Evolutionary conservation across 2,888 invertebrate species (phyloP).

Genomic region (Agonum fuliginosum): DNA sequence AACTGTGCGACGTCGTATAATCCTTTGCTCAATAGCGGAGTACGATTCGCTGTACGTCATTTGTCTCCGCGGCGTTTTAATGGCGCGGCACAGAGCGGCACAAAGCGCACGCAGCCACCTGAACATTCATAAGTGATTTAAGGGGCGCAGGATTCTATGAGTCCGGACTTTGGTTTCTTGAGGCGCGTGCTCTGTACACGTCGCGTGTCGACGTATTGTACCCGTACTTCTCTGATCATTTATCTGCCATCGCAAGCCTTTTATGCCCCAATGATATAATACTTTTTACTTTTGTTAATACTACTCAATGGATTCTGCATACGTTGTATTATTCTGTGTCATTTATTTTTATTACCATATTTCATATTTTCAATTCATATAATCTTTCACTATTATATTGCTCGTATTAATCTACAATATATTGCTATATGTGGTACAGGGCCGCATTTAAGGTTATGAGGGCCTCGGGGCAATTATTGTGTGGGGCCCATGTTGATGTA

Average conservation of each 20-base stretch:
- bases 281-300: not conserved
- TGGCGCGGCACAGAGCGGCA: slow-evolving; percentile 61
- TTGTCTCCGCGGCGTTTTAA: slow-evolving; percentile 66
- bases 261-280: not conserved
- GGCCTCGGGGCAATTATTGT: no score
- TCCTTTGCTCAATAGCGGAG: slow-evolving; percentile 68
- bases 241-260: slow-evolving; percentile 35
- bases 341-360: not conserved
- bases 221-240: slow-evolving; percentile 26
- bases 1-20: slow-evolving; percentile 62
- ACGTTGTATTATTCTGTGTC: not conserved
- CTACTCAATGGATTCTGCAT: not conserved
- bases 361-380: no score
- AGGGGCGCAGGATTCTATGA: slow-evolving; percentile 50
- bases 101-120: slow-evolving; percentile 67
- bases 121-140: slow-evolving; percentile 69
- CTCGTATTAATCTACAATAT: no score
- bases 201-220: no score
- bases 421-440: no score
- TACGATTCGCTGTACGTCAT: slow-evolving; percentile 71
- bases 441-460: no score
- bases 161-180: not conserved
- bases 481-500: no score
- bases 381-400: no score
- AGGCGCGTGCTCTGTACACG: not conserved